Base-by-base conservation (phyloP, 2,888 invertebrate genomes). In the Drosophila leonis region DNA sequence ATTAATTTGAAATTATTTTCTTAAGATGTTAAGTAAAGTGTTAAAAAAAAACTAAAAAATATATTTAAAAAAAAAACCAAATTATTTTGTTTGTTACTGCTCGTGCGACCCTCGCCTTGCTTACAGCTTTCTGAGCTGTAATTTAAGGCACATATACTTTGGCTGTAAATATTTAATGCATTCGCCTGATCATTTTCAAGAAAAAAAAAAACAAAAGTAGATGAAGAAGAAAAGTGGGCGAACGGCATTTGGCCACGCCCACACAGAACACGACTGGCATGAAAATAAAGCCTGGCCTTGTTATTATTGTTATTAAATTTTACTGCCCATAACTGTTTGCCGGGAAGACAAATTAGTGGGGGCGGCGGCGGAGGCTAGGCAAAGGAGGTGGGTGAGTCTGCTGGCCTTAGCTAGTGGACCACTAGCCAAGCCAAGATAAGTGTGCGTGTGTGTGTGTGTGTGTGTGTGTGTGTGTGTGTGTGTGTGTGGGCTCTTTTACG, bases 261-360 rank as follows among this genome's bases (percentile, higher is more conserved):
- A 61, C 29, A 4, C 15, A 1, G 27, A 10, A 56, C 48, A 65
- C 24, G 68, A 51, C 9, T 56, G 78, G 70, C 75, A 79, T 72
- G 73, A 74, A 82, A 84, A 75, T 82, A 72, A 80, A 79, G 72
- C 83, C 83, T 48, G 72, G 44, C 67, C 73, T 71, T 78, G 81
- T 85, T 85, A 85, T 85, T 85, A 88, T 88, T 86, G 88, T 87
- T 89, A 87, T 89, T 89, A 89, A 88, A 87, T 89, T 87, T 89
- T 87, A 89, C 75, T 77, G 82, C 80, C 89, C 77, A 79, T 86
- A 88, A 88, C 86, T 86, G 86, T 88, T 88, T 86, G 88, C 86
- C 71, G 74, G 63, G 59, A 68, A 81, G 81, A 83, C 83, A 81
- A 77, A 86, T 81, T 79, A 74, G 77, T 74, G 76, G 52, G 66